Evolutionary conservation across 2,888 invertebrate genomes (phyloP), one percentile per base, ranked within the genome.

Genomic region (Timema cristinae): DNA sequence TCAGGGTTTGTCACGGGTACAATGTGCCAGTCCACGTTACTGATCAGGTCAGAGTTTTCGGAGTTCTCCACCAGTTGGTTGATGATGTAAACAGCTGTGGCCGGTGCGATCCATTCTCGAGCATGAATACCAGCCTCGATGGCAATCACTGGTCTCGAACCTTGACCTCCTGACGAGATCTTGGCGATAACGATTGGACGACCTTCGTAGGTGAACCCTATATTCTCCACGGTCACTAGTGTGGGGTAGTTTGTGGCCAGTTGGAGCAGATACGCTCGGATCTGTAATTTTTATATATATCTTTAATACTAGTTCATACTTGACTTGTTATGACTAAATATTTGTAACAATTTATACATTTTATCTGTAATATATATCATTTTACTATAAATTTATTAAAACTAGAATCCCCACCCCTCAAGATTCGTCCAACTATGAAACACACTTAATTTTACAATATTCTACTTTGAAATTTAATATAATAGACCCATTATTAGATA

Each of bases 1-100:
- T 92, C 92, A 16, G 91, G 91, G 79, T 92, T 92, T 56, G 87
- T 82, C 13, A 88, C 82, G 0, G 91, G 91, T n/a, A 91, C 77
- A 32, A 90, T 80, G 74, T 86, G 86, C 88, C 90, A 91, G 78
- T 91, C 90, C 48, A 89, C 86, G 47, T 84, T 82, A 16, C 87
- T 82, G 61, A 89, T 79, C 1, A 91, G 80, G 56, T 85, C 81
- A n/a, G 80, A 80, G 75, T 88, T 87, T 50, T 81, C 81, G 8
- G 84, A 79, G 77, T 90, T 86, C 77, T 86, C 87, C 0, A 87
- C 85, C 74, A 90, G 80, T 73, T 89, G 83, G 71, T 86, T 81
- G 67, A 90, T 85, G 59, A 86, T 81, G 79, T 88, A 89, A 7
- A 89, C 79, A 0, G 87, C 84, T 0, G 85, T 86, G 0, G 87